phyloP scores from a whole-genome alignment of 1,140 invertebrate species.

The Nephila pilipes region DNA sequence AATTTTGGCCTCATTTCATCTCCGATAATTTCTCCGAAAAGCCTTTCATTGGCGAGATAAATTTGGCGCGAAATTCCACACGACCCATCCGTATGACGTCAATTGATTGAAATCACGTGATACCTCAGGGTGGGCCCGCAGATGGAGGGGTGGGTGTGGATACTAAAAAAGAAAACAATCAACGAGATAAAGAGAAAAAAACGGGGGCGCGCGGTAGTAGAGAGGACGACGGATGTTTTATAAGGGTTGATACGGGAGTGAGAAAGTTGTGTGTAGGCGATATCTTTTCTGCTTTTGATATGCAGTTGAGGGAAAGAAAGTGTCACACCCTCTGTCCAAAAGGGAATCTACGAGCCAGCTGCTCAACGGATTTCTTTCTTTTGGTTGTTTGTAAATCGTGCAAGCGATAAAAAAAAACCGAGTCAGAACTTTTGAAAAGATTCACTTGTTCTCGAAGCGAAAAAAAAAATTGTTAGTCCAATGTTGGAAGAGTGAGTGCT shows the following conservation, averaged over 20 bases:
- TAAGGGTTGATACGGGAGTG: slow-evolving; percentile 24
- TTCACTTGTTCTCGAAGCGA: background rate
- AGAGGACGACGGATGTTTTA: slow-evolving; percentile 17
- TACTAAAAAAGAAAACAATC: slow-evolving; percentile 11
- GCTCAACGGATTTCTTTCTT: slow-evolving; percentile 8
- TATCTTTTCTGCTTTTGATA: slow-evolving; percentile 3
- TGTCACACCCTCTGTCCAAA: slow-evolving; percentile 9
- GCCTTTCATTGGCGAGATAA: slow-evolving; percentile 11
- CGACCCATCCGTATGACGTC: background rate
- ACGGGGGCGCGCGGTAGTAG: background rate
- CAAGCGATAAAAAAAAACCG: background rate
- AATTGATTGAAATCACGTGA: slow-evolving; percentile 38
- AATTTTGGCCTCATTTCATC: slow-evolving; percentile 13
- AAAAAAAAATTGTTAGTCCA: background rate
- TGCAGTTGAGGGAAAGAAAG: slow-evolving; percentile 11
- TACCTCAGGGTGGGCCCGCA: slow-evolving; percentile 28
- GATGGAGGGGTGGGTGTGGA: slow-evolving; percentile 36
- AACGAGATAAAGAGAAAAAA: slow-evolving; percentile 27
- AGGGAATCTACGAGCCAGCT: background rate
- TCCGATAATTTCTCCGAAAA: background rate
- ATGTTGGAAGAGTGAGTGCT: background rate
- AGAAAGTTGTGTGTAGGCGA: slow-evolving; percentile 19
- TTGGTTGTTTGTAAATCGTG: slow-evolving; percentile 11
- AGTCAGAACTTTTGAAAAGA: background rate
- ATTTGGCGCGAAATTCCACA: slow-evolving; percentile 8